Evolutionary conservation across 2,888 invertebrate genomes (phyloP).

Genomic region (Bruchidius siliquastri): DNA sequence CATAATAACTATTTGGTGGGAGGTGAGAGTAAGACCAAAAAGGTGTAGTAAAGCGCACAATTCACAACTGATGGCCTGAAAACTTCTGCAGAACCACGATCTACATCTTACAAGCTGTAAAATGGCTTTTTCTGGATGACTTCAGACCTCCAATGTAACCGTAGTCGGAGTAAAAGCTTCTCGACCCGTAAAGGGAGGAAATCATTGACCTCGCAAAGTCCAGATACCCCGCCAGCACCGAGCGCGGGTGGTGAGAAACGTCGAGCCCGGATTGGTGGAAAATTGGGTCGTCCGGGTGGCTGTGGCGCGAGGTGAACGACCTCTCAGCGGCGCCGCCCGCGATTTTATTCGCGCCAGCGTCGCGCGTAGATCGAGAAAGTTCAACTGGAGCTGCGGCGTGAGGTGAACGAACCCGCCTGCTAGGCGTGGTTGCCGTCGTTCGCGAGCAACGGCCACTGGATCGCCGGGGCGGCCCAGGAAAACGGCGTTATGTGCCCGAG

Average conservation of each 20-base stretch:
- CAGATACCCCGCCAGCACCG: not conserved
- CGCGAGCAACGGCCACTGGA: not conserved
- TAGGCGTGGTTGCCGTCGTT: constrained; percentile 22
- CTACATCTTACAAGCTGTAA: too few relatives aligned
- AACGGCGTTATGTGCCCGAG: not conserved
- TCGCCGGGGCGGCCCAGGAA: too few relatives aligned
- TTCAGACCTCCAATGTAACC: not conserved
- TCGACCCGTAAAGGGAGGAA: not conserved
- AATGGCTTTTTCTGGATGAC: not conserved
- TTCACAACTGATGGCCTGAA: too few relatives aligned
- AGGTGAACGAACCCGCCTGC: constrained; percentile 41
- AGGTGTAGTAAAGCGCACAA: too few relatives aligned
- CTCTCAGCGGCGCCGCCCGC: not conserved
- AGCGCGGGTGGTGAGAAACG: not conserved
- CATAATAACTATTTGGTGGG: too few relatives aligned
- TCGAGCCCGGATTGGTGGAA: not conserved
- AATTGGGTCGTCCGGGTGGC: not conserved
- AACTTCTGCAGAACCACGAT: too few relatives aligned
- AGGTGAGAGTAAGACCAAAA: too few relatives aligned
- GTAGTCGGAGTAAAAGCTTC: not conserved
- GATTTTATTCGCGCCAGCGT: constrained; percentile 7
- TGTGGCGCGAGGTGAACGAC: constrained; percentile 1
- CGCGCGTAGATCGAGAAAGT: constrained; percentile 38
- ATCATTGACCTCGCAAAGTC: not conserved
- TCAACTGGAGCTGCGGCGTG: constrained; percentile 25